phyloP scores from a whole-genome alignment of 37 sponge, comb jelly and placozoan genomes.

The Amphimedon queenslandica region DNA sequence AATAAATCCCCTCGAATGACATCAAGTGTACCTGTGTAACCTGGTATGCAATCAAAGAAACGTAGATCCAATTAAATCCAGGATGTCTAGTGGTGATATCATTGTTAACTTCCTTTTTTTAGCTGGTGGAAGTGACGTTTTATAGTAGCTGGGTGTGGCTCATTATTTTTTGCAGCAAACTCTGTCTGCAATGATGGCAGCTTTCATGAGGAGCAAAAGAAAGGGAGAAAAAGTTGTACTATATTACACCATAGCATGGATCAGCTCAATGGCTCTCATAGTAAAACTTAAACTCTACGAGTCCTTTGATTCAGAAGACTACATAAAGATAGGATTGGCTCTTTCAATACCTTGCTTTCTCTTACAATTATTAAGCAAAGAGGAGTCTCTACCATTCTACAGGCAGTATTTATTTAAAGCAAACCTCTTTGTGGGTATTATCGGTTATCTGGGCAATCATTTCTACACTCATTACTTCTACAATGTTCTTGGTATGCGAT shows the following conservation, averaged over 20 bases:
- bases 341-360: conserved; percentile 25
- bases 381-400: conserved; percentile 20
- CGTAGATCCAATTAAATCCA: too few species aligned
- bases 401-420: conserved; percentile 52
- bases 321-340: conserved; percentile 16
- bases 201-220: too few species aligned
- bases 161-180: too few species aligned
- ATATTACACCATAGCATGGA: conserved; percentile 44
- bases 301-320: conserved; percentile 34
- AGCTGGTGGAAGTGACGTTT: too few species aligned
- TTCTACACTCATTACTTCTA: conserved; percentile 74
- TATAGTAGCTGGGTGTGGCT: too few species aligned
- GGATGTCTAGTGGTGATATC: too few species aligned
- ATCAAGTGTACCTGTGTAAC: too few species aligned
- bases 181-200: too few species aligned
- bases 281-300: conserved; percentile 39
- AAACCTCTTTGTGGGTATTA: conserved; percentile 39
- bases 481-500: conserved; percentile 48
- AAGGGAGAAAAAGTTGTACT: conserved; percentile 46
- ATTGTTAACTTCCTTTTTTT: too few species aligned
- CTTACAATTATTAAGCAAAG: conserved; percentile 26
- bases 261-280: conserved; percentile 23
- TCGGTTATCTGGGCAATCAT: conserved; percentile 51
- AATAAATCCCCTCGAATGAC: too few species aligned
- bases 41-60: too few species aligned